Evolutionary conservation across 2,113 vertebrate genomes (phyloP).

Genomic region (Apus apus): DNA sequence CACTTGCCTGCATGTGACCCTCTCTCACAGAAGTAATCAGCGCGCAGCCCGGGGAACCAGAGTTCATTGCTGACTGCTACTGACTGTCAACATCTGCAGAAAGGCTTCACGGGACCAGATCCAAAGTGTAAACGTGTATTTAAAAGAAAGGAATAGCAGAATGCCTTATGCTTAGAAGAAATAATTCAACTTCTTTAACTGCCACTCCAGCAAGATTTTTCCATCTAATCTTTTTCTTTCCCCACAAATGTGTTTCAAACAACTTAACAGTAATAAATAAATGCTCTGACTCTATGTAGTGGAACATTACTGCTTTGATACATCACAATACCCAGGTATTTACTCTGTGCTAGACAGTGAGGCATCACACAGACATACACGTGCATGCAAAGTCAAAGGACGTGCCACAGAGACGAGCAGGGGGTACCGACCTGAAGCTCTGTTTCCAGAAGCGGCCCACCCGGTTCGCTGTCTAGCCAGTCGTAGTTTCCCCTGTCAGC

Average conservation of each 20-base stretch:
- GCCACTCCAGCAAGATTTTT: neutral
- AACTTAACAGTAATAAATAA: neutral
- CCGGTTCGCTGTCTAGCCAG: constrained; percentile 82
- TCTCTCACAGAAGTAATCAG: constrained; percentile 52
- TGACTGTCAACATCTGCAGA: constrained; percentile 23
- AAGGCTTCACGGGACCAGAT: neutral
- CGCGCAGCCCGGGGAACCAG: constrained; percentile 30
- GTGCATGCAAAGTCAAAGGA: constrained; percentile 10
- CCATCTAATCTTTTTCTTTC: neutral
- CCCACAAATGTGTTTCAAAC: neutral
- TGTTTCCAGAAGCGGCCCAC: constrained; percentile 79
- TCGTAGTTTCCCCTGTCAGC: constrained; percentile 86
- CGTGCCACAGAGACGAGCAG: neutral
- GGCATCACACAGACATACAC: neutral
- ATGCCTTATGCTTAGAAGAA: neutral
- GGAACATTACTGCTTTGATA: neutral
- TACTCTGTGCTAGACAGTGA: neutral
- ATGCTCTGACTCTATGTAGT: neutral
- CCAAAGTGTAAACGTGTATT: neutral
- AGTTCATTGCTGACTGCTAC: constrained; percentile 35
- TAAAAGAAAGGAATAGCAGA: neutral
- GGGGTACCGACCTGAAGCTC: constrained; percentile 82
- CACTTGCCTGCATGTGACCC: neutral
- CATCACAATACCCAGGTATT: rapidly evolving
- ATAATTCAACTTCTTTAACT: neutral